These are phyloP conservation scores for Myrmophylax atrothorax DNA, from an alignment of 2,113 vertebrate species.

Conservation along the genomic window DNA sequence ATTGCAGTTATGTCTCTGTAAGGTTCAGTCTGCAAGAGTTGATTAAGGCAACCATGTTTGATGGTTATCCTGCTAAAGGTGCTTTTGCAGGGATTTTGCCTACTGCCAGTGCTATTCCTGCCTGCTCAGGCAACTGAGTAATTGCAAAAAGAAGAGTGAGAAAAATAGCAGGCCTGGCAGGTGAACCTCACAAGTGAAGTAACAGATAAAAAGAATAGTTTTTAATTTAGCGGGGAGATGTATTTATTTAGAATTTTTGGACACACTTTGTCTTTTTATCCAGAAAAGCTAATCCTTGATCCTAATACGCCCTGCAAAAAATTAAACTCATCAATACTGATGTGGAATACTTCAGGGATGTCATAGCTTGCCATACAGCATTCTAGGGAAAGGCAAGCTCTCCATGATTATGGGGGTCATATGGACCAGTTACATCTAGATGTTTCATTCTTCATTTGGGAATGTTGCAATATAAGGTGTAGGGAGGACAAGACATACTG, in stretches of 20 bases:
- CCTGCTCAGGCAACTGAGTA: background rate
- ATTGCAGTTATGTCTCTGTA: fast-evolving
- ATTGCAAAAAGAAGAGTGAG: background rate
- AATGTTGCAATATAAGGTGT: background rate
- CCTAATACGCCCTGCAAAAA: background rate
- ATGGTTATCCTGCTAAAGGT: background rate
- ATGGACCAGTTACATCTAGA: background rate
- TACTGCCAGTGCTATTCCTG: background rate
- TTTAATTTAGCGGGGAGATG: background rate
- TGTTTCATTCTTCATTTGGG: background rate
- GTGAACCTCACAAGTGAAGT: background rate
- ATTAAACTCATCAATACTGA: background rate
- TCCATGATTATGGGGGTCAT: fast-evolving
- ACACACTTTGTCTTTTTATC: background rate
- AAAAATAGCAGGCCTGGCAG: background rate
- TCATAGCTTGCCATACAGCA: background rate
- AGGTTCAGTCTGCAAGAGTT: background rate
- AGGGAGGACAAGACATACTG: background rate
- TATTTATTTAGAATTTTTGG: background rate
- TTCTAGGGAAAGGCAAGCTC: background rate
- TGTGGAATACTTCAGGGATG: background rate
- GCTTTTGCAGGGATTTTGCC: background rate
- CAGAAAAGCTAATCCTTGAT: background rate
- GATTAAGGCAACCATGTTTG: background rate
- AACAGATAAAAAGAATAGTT: background rate